Evolutionary conservation across 2,113 vertebrate species (phyloP), one percentile per base, ranked within the genome.

Genomic region (Gyps fulvus): DNA sequence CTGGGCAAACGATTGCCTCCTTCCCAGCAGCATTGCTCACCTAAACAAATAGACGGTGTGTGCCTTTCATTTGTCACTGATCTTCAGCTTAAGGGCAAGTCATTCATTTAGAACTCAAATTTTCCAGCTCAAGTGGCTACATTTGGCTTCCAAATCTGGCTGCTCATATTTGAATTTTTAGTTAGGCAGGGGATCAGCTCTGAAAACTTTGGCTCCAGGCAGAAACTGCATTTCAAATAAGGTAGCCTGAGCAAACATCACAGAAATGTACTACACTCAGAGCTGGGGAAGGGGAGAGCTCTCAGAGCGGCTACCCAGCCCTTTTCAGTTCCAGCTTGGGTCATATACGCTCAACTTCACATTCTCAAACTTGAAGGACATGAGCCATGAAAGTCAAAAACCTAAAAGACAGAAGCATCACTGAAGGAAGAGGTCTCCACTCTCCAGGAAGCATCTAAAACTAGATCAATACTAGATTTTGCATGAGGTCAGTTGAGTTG

Each of bases 151-250:
- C 70, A 61, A 50, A 87, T 91, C 74, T 93, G 73, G 77, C 81
- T 91, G 84, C 80, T 87, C 59, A 10, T 82, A n/a, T 72, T 73
- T 78, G 40, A 89, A 83, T 71, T 87, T 90, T 86, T 57, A 81
- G 70, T 67, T 84, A 82, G 61, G 72, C 57, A 50, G 76, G 86
- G 90, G 77, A 78, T 40, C 52, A 92, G 65, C 63, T 79, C 65
- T 76, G 80, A 85, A 96, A 95, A 89, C 25, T 88, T 78, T 91
- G 89, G 63, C 86, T 92, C 6, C 47, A 91, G 90, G 86, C 83
- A 91, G 76, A 71, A 88, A 57, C 38, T 79, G 65, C 59, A 84
- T 92, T 95, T 94, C 80, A 89, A 86, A 95, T 74, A 67, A 63
- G 38, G 42, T 36, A 63, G 47, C n/a, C 45, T 78, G 55, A 63